Conservation (phyloP, 2,113 vertebrate genomes). For the Brachionichthys hirsutus region DNA sequence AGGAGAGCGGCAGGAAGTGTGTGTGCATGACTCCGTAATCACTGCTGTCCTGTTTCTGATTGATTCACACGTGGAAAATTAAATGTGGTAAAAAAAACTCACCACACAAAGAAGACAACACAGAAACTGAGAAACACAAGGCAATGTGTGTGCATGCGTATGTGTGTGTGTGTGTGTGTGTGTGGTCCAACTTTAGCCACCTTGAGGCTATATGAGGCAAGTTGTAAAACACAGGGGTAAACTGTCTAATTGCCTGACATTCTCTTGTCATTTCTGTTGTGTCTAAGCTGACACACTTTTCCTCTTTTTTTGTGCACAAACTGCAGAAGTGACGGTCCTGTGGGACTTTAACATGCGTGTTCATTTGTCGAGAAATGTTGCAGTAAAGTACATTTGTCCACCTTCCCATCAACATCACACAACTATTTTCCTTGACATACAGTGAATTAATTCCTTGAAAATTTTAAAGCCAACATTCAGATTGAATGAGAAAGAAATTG, state of each 20-base stretch:
- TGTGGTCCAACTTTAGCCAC: constrained; percentile 37
- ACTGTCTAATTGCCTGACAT: constrained; percentile 73
- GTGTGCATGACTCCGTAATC: neutral
- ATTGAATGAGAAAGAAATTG: constrained; percentile 2
- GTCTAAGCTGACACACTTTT: constrained; percentile 14
- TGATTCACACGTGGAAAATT: constrained; percentile 9
- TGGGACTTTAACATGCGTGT: no score
- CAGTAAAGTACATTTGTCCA: no score
- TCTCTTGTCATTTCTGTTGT: constrained; percentile 25
- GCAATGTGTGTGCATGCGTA: constrained; percentile 1
- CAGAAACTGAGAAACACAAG: no score
- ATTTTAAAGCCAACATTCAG: neutral
- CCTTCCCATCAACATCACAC: neutral
- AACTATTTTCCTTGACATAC: no score
- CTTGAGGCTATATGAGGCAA: constrained; percentile 45
- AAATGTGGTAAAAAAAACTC: no score
- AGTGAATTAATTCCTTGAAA: no score
- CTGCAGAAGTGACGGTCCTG: no score
- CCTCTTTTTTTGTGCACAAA: no score
- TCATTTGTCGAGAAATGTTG: no score
- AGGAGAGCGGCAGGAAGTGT: constrained; percentile 20
- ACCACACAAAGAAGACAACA: no score
- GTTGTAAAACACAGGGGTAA: constrained; percentile 72
- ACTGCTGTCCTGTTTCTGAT: neutral
- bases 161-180: constrained; percentile 17